Conservation (phyloP, 2,113 vertebrate genomes). For the Procapra przewalskii region DNA sequence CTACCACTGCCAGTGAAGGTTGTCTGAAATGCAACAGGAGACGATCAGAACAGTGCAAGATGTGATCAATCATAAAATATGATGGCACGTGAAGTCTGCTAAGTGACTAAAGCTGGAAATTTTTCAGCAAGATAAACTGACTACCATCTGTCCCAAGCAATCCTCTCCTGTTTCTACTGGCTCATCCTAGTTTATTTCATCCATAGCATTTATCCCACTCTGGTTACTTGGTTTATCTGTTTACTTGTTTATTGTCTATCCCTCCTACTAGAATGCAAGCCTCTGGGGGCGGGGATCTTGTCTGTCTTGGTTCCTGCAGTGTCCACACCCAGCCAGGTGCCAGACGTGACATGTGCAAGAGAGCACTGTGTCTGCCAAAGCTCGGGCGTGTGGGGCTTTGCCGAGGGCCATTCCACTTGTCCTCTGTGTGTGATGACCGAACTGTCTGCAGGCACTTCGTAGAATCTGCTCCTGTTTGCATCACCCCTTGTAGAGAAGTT, state of each 20-base stretch:
- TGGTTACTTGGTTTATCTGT: background rate
- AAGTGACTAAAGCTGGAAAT: background rate
- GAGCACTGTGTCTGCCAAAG: background rate
- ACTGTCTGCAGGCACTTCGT: background rate
- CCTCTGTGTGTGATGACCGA: background rate
- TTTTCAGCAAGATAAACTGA: background rate
- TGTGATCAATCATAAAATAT: background rate
- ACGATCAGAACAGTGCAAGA: background rate
- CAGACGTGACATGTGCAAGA: background rate
- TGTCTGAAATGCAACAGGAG: background rate
- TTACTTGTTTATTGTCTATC: background rate
- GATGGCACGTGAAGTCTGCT: background rate
- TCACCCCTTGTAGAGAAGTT: background rate
- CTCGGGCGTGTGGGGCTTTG: accelerated
- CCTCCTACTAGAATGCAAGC: background rate
- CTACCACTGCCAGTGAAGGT: background rate
- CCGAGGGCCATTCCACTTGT: background rate
- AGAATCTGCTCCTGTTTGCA: background rate
- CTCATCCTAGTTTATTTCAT: background rate
- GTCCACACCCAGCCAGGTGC: background rate
- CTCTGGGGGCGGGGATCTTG: background rate
- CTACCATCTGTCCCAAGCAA: background rate
- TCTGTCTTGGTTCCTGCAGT: background rate
- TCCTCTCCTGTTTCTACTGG: background rate
- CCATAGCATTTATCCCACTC: background rate